A percentile compares a stretch with the other conserved stretches of the same genome.
phyloP scores from a whole-genome alignment of 2,888 invertebrate genomes.

The Drosophila quinaria region DNA sequence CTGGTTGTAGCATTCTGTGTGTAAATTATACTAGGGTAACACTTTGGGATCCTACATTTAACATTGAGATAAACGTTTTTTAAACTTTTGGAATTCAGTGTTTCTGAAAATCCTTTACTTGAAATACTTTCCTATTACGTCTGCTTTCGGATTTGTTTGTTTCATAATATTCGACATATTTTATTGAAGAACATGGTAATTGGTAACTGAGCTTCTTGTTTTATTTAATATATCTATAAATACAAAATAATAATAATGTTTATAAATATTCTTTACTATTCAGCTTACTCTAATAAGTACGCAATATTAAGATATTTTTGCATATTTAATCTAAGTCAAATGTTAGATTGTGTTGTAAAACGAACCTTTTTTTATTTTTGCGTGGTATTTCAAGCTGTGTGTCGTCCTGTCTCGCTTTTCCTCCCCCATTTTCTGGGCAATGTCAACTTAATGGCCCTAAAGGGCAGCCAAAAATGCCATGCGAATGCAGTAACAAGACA shows the following conservation, averaged over 20 bases:
- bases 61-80: no score
- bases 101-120: no score
- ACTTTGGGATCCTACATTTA: no score
- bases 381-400: conserved; percentile 21
- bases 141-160: background rate
- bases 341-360: background rate
- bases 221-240: background rate
- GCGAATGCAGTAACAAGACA: conserved; percentile 58
- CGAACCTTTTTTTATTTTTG: background rate
- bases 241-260: no score
- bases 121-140: no score
- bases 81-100: no score
- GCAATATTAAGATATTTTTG: no score
- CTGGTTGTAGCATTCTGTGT: conserved; percentile 1
- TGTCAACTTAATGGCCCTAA: conserved; percentile 73
- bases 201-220: background rate
- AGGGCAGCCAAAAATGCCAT: conserved; percentile 48
- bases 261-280: no score
- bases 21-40: no score
- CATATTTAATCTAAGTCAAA: background rate
- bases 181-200: background rate
- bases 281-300: no score
- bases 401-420: conserved; percentile 11
- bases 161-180: background rate
- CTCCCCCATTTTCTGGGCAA: conserved; percentile 20